A percentile compares a stretch with the other conserved stretches of the same genome.
Conservation (phyloP, 2,113 vertebrate genomes). For the Setophaga coronata region DNA sequence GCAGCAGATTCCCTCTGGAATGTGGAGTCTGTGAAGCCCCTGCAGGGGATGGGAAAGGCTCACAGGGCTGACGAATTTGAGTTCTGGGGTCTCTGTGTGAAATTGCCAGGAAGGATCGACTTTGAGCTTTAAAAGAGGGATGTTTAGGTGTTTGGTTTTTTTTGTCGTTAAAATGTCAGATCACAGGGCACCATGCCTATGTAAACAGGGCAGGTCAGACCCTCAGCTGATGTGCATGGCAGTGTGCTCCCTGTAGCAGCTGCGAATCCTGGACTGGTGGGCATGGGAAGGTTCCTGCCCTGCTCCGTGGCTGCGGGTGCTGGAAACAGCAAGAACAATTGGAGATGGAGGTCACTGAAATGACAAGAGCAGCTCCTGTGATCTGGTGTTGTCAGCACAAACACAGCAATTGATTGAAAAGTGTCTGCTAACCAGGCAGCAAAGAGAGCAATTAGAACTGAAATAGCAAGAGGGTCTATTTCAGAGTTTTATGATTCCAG, state of each 20-base stretch:
- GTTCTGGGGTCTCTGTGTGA: background rate
- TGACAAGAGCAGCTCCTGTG: background rate
- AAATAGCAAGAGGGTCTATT: slow-evolving; percentile 19
- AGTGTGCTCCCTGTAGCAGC: background rate
- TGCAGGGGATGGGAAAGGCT: background rate
- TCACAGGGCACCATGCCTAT: background rate
- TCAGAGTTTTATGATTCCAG: background rate
- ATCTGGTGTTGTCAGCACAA: slow-evolving; percentile 19
- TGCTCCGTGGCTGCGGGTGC: fast-evolving
- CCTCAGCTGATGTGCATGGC: background rate
- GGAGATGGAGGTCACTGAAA: slow-evolving; percentile 18
- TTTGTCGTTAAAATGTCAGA: background rate
- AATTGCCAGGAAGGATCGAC: background rate
- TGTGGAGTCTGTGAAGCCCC: background rate
- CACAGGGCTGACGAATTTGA: background rate
- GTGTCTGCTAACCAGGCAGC: slow-evolving; percentile 7
- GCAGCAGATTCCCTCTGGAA: slow-evolving; percentile 32
- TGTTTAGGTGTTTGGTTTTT: background rate
- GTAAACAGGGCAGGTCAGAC: background rate
- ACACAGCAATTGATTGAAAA: slow-evolving; percentile 22
- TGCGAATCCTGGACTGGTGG: background rate
- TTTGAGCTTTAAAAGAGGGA: background rate
- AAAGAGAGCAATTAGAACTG: slow-evolving; percentile 7
- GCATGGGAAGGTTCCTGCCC: background rate
- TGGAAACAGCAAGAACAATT: background rate